Conservation (phyloP, 2,113 vertebrate species). For the Sinocyclocheilus maitianheensis region DNA sequence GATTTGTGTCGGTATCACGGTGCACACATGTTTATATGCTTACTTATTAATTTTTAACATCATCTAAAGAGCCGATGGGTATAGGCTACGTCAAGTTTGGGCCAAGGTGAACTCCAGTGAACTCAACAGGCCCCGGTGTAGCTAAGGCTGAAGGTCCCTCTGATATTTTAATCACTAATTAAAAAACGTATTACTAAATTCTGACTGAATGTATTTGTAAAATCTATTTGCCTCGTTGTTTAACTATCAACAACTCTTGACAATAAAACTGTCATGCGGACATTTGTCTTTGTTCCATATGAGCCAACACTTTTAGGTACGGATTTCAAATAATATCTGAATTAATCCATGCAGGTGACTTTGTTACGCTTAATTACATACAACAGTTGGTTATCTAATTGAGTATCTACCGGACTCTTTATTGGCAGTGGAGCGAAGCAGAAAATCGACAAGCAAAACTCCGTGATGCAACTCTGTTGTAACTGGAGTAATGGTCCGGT, state of each 20-base stretch:
- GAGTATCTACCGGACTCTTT: slow-evolving; percentile 25
- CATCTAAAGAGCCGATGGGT: neutral
- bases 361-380: neutral
- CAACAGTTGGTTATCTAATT: slow-evolving; percentile 27
- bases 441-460: slow-evolving; percentile 56
- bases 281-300: neutral
- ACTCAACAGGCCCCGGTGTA: neutral
- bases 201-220: neutral
- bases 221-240: neutral
- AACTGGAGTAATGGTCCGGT: slow-evolving; percentile 44
- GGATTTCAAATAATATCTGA: neutral
- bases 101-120: neutral
- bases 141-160: neutral
- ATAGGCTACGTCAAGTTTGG: neutral
- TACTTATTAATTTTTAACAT: neutral
- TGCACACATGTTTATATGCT: neutral
- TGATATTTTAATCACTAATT: neutral
- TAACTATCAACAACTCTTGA: neutral
- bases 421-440: slow-evolving; percentile 35
- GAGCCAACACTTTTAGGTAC: neutral
- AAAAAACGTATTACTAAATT: neutral
- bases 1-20: neutral
- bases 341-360: neutral
- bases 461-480: slow-evolving; percentile 64
- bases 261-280: neutral